phyloP scores from a whole-genome alignment of 2,113 vertebrate genomes.

The Pterophyllum scalare region DNA sequence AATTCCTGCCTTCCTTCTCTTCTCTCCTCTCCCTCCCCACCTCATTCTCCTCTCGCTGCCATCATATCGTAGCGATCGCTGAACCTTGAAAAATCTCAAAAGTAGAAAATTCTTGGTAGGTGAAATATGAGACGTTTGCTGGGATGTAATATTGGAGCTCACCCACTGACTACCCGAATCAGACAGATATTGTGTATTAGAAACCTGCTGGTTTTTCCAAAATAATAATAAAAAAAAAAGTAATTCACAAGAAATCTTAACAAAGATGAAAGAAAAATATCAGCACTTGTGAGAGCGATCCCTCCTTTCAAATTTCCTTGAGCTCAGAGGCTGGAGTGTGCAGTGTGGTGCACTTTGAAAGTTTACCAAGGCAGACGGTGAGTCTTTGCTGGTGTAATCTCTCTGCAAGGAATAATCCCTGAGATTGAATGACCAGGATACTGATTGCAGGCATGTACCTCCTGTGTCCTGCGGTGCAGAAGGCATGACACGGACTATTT shows the following conservation, averaged over 20 bases:
- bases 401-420: slow-evolving; percentile 29
- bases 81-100: slow-evolving; percentile 61
- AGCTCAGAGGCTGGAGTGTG: slow-evolving; percentile 14
- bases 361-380: slow-evolving; percentile 22
- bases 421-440: slow-evolving; percentile 21
- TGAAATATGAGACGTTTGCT: slow-evolving; percentile 58
- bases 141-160: slow-evolving; percentile 59
- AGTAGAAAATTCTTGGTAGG: slow-evolving; percentile 53
- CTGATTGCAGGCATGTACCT: slow-evolving; percentile 25
- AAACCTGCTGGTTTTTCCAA: slow-evolving; percentile 28
- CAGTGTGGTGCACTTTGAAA: slow-evolving; percentile 23
- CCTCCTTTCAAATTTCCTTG: slow-evolving; percentile 27
- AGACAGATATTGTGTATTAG: slow-evolving; percentile 55
- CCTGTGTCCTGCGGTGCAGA: not conserved
- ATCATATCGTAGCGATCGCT: slow-evolving; percentile 51
- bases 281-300: slow-evolving; percentile 29
- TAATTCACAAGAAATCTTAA: slow-evolving; percentile 42
- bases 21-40: not conserved
- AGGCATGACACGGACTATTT: too few relatives aligned
- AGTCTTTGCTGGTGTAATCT: slow-evolving; percentile 41
- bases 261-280: slow-evolving; percentile 28
- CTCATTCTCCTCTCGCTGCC: not conserved
- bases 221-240: not conserved
- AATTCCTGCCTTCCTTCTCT: slow-evolving; percentile 31
- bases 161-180: slow-evolving; percentile 46